Evolutionary conservation across 2,113 vertebrate genomes (phyloP).

Genomic region (Lucifuga dentata): DNA sequence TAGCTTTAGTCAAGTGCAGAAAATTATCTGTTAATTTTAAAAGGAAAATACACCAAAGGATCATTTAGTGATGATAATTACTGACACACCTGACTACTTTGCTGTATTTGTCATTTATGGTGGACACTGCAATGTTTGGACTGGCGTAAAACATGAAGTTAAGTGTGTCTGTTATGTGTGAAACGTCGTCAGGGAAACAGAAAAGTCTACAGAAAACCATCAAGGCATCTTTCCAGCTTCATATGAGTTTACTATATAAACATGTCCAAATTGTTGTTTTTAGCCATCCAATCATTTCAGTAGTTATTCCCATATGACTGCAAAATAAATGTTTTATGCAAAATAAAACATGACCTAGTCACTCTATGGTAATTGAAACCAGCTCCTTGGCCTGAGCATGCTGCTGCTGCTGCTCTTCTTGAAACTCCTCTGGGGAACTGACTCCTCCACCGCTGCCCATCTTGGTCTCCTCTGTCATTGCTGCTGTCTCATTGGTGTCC

Average conservation of each 20-base stretch:
- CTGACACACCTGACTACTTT: no score
- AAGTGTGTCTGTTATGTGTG: conserved; percentile 40
- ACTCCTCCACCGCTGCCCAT: conserved; percentile 71
- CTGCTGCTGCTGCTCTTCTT: conserved; percentile 80
- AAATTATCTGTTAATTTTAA: neutral
- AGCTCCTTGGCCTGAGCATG: conserved; percentile 87
- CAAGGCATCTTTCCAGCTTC: conserved; percentile 8
- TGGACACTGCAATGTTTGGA: neutral
- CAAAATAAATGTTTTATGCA: no score
- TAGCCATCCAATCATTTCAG: neutral
- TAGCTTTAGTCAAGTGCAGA: neutral
- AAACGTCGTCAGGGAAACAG: conserved; percentile 23
- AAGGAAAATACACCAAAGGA: neutral
- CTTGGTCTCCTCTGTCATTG: conserved; percentile 81
- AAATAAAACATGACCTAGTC: conserved; percentile 61
- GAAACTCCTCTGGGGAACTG: conserved; percentile 81
- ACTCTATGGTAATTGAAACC: conserved; percentile 92
- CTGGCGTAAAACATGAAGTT: conserved; percentile 24
- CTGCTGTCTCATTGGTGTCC: conserved; percentile 67
- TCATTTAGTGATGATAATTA: no score
- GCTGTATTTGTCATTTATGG: neutral
- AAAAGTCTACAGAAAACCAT: conserved; percentile 40
- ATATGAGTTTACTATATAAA: conserved; percentile 23
- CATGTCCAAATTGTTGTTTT: conserved; percentile 18
- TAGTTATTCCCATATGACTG: conserved; percentile 63